Conservation (phyloP, 2,888 invertebrate genomes). For the Muscina levida region DNA sequence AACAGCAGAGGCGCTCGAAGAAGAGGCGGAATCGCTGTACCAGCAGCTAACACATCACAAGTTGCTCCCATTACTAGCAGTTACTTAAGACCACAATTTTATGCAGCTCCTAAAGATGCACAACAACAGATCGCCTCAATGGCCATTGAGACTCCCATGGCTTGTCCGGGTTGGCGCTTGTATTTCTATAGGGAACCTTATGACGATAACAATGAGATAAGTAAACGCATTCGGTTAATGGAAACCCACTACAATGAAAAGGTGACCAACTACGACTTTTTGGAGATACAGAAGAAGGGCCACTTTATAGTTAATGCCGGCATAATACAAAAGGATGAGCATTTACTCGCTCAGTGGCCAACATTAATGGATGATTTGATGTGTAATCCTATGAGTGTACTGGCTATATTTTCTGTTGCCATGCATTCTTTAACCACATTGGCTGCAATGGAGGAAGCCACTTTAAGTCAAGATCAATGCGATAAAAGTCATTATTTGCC, state of each 20-base stretch:
- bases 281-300: constrained; percentile 66
- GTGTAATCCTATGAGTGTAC: constrained; percentile 84
- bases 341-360: constrained; percentile 83
- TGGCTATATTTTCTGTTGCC: constrained; percentile 88
- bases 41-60: not conserved
- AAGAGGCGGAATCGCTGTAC: constrained; percentile 3
- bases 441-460: constrained; percentile 56
- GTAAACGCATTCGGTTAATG: constrained; percentile 81
- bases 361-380: constrained; percentile 84
- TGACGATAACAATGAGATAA: constrained; percentile 80
- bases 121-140: constrained; percentile 69
- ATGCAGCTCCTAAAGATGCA: constrained; percentile 71
- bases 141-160: constrained; percentile 69
- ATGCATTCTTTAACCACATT: constrained; percentile 79
- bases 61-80: constrained; percentile 60
- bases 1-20: constrained; percentile 14
- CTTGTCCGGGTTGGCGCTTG: constrained; percentile 87
- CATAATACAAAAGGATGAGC: constrained; percentile 81
- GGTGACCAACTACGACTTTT: constrained; percentile 69
- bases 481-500: constrained; percentile 67
- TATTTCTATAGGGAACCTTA: constrained; percentile 87
- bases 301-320: constrained; percentile 81
- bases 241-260: constrained; percentile 81
- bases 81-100: constrained; percentile 72
- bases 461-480: constrained; percentile 40